Conservation (phyloP, 2,888 invertebrate genomes). For the Invenusta paracnida region DNA sequence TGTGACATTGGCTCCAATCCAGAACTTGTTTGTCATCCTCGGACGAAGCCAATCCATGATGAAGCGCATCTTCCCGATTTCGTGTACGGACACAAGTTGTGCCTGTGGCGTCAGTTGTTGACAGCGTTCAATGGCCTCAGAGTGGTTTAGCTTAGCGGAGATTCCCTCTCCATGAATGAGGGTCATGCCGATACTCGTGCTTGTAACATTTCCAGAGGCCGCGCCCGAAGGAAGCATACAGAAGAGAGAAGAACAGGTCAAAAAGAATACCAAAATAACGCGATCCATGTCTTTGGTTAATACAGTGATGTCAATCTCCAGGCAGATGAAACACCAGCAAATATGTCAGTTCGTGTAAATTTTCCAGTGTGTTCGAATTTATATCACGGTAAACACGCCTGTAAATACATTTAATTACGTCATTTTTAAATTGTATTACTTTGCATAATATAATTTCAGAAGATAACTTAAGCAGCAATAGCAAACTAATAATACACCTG, state of each 20-base stretch:
- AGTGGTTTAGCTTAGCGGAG: background rate
- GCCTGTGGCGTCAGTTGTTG: background rate
- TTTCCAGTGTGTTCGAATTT: too few species aligned
- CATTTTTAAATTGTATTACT: too few species aligned
- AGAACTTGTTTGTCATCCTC: background rate
- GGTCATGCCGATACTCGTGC: background rate
- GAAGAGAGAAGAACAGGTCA: background rate
- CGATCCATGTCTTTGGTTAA: too few species aligned
- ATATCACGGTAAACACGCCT: too few species aligned
- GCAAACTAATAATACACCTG: too few species aligned
- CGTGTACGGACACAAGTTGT: background rate
- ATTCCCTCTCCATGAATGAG: background rate
- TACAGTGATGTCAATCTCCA: too few species aligned
- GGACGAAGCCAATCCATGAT: background rate
- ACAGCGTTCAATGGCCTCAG: background rate
- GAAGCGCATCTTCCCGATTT: background rate
- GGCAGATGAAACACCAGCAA: too few species aligned
- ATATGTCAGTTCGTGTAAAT: too few species aligned
- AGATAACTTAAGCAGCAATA: too few species aligned
- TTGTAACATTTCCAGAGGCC: background rate
- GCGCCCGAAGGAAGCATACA: background rate
- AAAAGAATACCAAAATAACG: too few species aligned
- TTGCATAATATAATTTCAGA: too few species aligned
- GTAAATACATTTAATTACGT: too few species aligned
- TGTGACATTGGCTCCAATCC: background rate